Evolutionary conservation across 2,113 vertebrate genomes (phyloP).

Genomic region (Dromas ardeola): DNA sequence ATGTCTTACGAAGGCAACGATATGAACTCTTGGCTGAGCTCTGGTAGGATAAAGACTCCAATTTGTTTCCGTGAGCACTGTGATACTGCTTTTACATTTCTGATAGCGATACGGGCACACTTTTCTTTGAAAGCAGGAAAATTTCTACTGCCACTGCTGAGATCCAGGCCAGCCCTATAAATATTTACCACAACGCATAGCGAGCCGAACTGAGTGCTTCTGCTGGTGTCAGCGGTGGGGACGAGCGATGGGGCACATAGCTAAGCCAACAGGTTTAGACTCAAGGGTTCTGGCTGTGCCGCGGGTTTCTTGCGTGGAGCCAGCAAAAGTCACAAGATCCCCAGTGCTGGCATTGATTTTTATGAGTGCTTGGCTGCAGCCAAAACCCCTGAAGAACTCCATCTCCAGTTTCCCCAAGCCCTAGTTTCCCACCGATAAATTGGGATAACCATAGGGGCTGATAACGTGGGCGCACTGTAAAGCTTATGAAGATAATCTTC

Average conservation of each 20-base stretch:
- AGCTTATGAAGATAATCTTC: not conserved
- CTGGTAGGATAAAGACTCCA: not conserved
- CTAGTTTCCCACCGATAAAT: not conserved
- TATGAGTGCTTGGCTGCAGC: not conserved
- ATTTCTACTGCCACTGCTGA: not conserved
- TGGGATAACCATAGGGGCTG: not conserved
- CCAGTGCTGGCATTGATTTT: not conserved
- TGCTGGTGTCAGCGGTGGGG: not conserved
- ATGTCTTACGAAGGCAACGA: not conserved
- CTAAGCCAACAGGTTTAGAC: not conserved
- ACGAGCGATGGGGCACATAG: rapidly evolving
- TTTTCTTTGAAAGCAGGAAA: not conserved
- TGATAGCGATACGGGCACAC: not conserved
- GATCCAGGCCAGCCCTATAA: not conserved
- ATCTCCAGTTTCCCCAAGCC: not conserved
- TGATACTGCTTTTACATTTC: not conserved
- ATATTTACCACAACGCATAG: rapidly evolving
- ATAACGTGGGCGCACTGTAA: not conserved
- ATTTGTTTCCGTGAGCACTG: not conserved
- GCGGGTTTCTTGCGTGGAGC: rapidly evolving
- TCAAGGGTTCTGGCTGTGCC: not conserved
- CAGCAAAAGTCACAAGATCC: not conserved
- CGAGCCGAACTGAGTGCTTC: not conserved
- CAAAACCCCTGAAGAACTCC: not conserved
- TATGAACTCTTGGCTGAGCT: not conserved